Conservation (phyloP, 2,888 invertebrate genomes). For the Lasioglossum pauxillum region DNA sequence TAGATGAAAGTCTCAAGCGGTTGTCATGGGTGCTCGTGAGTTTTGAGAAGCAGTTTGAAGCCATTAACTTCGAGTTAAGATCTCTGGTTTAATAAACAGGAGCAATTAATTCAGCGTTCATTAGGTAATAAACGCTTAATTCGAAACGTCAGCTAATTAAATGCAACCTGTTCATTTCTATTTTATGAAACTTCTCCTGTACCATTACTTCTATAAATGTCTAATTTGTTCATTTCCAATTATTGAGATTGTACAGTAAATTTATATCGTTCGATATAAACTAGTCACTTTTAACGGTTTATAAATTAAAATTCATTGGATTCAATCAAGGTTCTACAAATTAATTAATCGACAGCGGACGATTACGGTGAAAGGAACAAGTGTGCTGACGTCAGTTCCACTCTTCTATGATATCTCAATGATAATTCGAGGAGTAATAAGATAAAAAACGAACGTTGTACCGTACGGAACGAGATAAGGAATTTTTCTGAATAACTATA, state of each 20-base stretch:
- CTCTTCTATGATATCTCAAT: not conserved
- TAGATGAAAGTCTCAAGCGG: not conserved
- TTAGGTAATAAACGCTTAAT: too few relatives aligned
- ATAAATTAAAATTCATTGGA: not conserved
- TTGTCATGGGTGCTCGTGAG: not conserved
- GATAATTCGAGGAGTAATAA: not conserved
- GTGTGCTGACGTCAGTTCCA: not conserved
- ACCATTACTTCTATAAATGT: not conserved
- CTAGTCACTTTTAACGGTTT: not conserved
- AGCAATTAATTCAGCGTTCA: not conserved
- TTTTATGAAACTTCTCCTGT: too few relatives aligned
- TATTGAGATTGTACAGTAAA: too few relatives aligned
- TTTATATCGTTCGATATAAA: not conserved
- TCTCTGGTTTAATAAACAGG: not conserved
- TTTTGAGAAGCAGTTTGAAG: not conserved
- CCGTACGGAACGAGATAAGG: not conserved
- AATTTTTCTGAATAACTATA: not conserved
- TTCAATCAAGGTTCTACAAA: not conserved
- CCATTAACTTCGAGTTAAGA: not conserved
- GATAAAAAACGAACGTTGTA: not conserved
- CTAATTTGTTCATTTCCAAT: not conserved
- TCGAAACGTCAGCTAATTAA: too few relatives aligned
- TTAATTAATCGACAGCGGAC: not conserved
- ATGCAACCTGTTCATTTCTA: too few relatives aligned
- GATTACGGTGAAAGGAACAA: slow-evolving; percentile 13